These are phyloP conservation scores for Anabas testudineus DNA, from an alignment of 2,797 vertebrate genomes.

Conservation along the genomic window DNA sequence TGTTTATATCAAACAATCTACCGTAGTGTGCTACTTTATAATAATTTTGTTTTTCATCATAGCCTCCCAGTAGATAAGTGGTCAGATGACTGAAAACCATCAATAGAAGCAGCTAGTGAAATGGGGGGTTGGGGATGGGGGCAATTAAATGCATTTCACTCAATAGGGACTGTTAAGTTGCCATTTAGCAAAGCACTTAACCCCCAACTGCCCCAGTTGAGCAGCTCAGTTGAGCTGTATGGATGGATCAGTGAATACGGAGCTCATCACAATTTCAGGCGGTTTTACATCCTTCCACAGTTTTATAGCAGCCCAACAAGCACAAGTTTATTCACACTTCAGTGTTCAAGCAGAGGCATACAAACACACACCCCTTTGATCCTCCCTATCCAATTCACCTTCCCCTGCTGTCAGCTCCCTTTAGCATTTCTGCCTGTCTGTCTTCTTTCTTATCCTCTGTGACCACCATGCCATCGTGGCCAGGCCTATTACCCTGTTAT, in stretches of 20 bases:
- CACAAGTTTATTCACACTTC: slow-evolving; percentile 12
- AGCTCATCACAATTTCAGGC: slow-evolving; percentile 27
- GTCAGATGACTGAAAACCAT: slow-evolving; percentile 13
- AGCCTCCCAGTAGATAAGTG: slow-evolving; percentile 12
- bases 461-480: slow-evolving; percentile 37
- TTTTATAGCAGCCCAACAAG: slow-evolving; percentile 14
- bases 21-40: background rate
- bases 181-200: slow-evolving; percentile 49
- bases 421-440: slow-evolving; percentile 6
- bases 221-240: slow-evolving; percentile 19
- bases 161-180: slow-evolving; percentile 24
- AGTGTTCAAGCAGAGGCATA: slow-evolving; percentile 9
- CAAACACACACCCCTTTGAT: slow-evolving; percentile 32
- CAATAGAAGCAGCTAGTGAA: slow-evolving; percentile 8
- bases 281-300: slow-evolving; percentile 6
- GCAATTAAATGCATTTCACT: slow-evolving; percentile 21
- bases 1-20: background rate
- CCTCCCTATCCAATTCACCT: slow-evolving; percentile 4
- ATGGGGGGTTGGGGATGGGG: background rate
- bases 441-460: slow-evolving; percentile 28
- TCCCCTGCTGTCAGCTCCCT: slow-evolving; percentile 32
- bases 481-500: slow-evolving; percentile 55
- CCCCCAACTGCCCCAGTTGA: slow-evolving; percentile 26
- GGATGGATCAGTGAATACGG: slow-evolving; percentile 13
- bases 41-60: slow-evolving; percentile 13